Evolutionary conservation across 2,797 vertebrate genomes (phyloP), one percentile per base, ranked within the genome.

Genomic region (Gymnopithys bicolor): DNA sequence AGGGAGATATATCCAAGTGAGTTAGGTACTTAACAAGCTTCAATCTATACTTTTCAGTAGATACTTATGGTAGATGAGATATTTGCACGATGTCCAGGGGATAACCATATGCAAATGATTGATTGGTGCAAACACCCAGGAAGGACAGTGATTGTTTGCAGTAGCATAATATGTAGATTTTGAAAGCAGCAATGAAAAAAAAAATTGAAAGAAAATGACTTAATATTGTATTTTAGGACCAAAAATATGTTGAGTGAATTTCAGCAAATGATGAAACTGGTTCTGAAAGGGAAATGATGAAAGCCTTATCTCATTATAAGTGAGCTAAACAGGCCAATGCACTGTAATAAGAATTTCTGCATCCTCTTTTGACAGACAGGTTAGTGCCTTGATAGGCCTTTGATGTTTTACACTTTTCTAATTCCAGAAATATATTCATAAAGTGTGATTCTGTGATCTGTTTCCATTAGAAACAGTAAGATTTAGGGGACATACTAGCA

Each of bases 321-420:
- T 88, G 85, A 95, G 71, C 64, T 87, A 92, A 95, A 67, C 76
- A 91, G 92, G 73, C 71, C 87, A 90, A 49, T 79, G 87, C 51
- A 53, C 49, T 79, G 51, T 73, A 75, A 77, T 83, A 74, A 77
- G 62, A 87, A 86, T 78, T 84, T 82, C 81, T 76, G 89, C 89
- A 87, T 81, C 84, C 39, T 71, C 55, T 79, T 64, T 25, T 93
- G 91, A 94, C 69, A 68, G 66, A 58, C 4, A 0, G 63, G 43
- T 43, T 87, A 58, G 51, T 90, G 84, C 60, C 28, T 51, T 69
- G 90, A 41, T 41, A 32, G 66, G 35, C n/a, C 91, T 94, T 96
- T 92, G 80, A 95, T 78, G 69, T 93, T 81, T 81, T 43, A 43
- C 19, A 14, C 22, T 91, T 93, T 80, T 92, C 81, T 78, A 39